Evolutionary conservation across 2,888 invertebrate species (phyloP).

Genomic region (Nasonovia ribisnigri): DNA sequence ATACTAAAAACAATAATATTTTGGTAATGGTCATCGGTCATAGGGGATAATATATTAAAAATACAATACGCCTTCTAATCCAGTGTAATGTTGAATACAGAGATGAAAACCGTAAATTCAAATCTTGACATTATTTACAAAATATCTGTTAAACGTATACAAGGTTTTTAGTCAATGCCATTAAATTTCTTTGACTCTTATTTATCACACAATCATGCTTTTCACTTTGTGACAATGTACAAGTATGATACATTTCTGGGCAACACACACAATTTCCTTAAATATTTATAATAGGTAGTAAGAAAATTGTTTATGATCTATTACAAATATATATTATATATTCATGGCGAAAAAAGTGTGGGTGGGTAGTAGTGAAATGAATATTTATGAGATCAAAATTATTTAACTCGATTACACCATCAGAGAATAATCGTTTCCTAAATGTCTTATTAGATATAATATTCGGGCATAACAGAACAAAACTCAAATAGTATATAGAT

Average conservation of each 20-base stretch:
- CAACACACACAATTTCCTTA: neutral
- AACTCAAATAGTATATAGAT: neutral
- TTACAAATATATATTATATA: too few relatives aligned
- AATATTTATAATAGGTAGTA: neutral
- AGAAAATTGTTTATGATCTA: too few relatives aligned
- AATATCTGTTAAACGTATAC: too few relatives aligned
- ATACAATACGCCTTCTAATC: neutral
- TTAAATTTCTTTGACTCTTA: neutral
- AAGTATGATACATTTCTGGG: neutral
- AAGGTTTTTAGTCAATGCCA: too few relatives aligned
- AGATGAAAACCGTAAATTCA: neutral
- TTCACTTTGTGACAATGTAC: neutral
- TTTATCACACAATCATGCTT: neutral
- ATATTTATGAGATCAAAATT: neutral
- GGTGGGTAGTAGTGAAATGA: too few relatives aligned
- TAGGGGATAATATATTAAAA: neutral
- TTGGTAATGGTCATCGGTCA: neutral
- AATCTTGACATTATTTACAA: neutral
- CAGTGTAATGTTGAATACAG: too few relatives aligned
- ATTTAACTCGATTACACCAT: neutral
- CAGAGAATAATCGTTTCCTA: neutral
- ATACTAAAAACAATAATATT: neutral
- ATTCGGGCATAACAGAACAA: neutral
- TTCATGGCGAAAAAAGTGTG: too few relatives aligned
- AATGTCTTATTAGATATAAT: neutral